These are phyloP conservation scores for Zaprionus lineosus DNA, from an alignment of 2,888 invertebrate genomes.

Conservation along the genomic window DNA sequence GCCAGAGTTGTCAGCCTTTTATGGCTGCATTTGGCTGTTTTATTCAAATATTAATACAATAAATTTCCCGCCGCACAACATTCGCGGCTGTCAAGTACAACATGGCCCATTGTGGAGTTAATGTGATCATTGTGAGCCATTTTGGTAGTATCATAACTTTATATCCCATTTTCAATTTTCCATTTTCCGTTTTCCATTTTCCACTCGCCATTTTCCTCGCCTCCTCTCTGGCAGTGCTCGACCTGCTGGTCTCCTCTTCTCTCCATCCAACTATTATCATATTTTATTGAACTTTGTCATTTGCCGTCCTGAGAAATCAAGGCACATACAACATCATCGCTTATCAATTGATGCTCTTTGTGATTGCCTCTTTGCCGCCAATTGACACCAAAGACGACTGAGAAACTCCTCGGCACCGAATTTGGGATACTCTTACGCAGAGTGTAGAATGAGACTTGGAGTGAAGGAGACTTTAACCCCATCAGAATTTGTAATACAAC, in stretches of 20 bases:
- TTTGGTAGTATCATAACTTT: conserved; percentile 51
- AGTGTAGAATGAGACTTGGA: no score
- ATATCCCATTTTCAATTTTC: background rate
- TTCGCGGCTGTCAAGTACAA: conserved; percentile 68
- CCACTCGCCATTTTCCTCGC: no score
- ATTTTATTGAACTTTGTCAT: conserved; percentile 34
- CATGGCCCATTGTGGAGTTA: conserved; percentile 58
- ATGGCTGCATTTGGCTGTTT: conserved; percentile 47
- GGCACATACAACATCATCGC: conserved; percentile 19
- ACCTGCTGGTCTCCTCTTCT: no score
- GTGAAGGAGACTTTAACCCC: no score
- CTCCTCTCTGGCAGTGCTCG: no score
- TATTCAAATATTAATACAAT: conserved; percentile 63
- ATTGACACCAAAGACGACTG: background rate
- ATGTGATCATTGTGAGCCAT: conserved; percentile 70
- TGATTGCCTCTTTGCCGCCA: conserved; percentile 33
- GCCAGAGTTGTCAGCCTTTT: conserved; percentile 42
- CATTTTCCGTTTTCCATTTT: background rate
- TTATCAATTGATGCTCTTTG: conserved; percentile 41
- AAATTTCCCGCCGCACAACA: conserved; percentile 52
- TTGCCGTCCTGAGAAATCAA: conserved; percentile 43
- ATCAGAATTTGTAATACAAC: no score
- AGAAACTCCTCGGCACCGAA: background rate
- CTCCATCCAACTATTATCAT: background rate
- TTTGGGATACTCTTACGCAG: conserved; percentile 12